Conservation (phyloP, 2,113 vertebrate species). For the Phrynosoma blainvillii region DNA sequence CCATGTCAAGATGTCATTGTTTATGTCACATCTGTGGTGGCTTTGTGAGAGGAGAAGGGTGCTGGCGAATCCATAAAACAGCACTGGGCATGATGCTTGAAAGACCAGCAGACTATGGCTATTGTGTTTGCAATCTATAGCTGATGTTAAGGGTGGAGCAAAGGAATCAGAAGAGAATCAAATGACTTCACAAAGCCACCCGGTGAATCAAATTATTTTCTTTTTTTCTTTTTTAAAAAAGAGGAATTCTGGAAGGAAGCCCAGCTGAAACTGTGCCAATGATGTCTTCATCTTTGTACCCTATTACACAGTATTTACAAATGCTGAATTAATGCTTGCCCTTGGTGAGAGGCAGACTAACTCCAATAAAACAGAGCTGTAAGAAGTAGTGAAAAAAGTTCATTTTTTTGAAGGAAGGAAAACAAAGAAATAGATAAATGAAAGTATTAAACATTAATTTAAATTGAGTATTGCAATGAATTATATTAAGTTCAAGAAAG, state of each 20-base stretch:
- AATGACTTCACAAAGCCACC: slow-evolving; percentile 16
- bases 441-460: too few species aligned
- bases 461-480: too few species aligned
- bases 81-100: slow-evolving; percentile 3
- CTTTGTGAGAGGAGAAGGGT: neutral
- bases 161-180: slow-evolving; percentile 26
- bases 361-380: neutral
- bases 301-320: slow-evolving; percentile 38
- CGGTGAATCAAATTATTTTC: slow-evolving; percentile 35
- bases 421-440: too few species aligned
- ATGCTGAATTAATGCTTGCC: slow-evolving; percentile 30
- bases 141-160: neutral
- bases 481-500: too few species aligned
- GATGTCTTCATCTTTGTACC: slow-evolving; percentile 40
- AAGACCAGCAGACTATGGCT: slow-evolving; percentile 19
- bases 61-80: neutral
- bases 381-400: neutral
- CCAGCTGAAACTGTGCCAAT: slow-evolving; percentile 32
- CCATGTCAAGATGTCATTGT: neutral
- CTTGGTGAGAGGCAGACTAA: neutral
- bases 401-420: too few species aligned
- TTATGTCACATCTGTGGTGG: neutral
- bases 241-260: slow-evolving; percentile 33
- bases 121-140: slow-evolving; percentile 22
- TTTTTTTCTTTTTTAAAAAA: too few species aligned